Evolutionary conservation across 1,140 invertebrate species (phyloP), one percentile per base, ranked within the genome.

Genomic region (Ostrea denselamellosa): DNA sequence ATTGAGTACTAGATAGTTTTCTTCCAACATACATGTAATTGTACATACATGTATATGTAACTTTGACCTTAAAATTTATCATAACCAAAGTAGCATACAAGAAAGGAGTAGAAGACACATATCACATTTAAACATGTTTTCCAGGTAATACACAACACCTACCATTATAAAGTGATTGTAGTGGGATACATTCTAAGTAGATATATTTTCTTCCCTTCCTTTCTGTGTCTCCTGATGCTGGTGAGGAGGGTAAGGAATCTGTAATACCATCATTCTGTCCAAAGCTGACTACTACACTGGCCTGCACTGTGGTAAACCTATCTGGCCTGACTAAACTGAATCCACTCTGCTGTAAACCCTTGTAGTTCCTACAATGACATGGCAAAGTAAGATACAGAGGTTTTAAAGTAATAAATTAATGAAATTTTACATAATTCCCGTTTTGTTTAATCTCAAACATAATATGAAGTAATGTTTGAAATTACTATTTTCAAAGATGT

Each of bases 111-210:
- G 34, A 44, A 44, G 34, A 44, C 2, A 44, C 5, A 2, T 44
- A 44, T 44, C 5, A 44, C 34, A 44, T 5, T 44, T 1, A 44
- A 44, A 44, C 34, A 44, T 44, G 14, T 10, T 19, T 1, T 14
- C 5, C 0, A 25, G 71, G 2, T 34, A 22, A 81, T 19, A 81
- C 4, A 4, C 1, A 14, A 82, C 0, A 81, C 88, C 14, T 88
- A 90, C 89, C 77, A 84, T 81, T 71, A 84, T 90, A 90, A 7
- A 81, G 86, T n/a, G 89, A 62, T 19, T 19, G 83, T 25, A 90
- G 81, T 5, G 88, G 87, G 12, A 85, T 53, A 86, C 90, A 90
- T 51, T 86, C 82, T 12, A 89, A 53, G 10, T 85, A 22, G 68
- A 77, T 77, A 77, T 44, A 53, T n/a, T 19, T 53, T 22, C 44